Base-by-base conservation (phyloP, 2,888 invertebrate species). In the Tinea pellionella region DNA sequence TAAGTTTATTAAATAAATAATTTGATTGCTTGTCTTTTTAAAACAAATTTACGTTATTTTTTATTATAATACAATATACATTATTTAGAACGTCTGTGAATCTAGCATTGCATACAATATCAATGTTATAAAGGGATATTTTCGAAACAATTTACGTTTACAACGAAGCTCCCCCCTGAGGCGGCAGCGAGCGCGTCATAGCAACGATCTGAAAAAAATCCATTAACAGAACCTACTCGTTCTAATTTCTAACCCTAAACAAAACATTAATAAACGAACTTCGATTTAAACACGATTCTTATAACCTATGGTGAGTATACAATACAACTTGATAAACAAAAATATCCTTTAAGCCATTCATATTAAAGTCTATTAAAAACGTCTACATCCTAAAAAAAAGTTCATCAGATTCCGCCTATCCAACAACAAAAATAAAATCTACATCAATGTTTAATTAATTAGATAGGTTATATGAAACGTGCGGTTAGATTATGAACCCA, bases 171-270 rank as follows among this genome's bases (percentile, higher is more conserved):
- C 73, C 65, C 69, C 68, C 63, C 75, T 41, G 42, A 16, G 19
- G 69, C 41, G 42, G 18, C 43, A 47, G 59, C 41, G 67, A 68
- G 65, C 71, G 42, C 62, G 68, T 71, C 73, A 70, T 76, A 71
- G 67, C 72, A 70, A 70, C 72, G 72, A 83, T 80, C 83, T 84
- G 83, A 79, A 84, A 84, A 76, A 77, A 70, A 37, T 70, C 68
- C 72, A 75, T 72, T 73, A 74, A 78, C 72, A 81, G 73, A 80
- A 69, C 76, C 74, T 76, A 73, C 73, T 69, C 71, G 43, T 19
- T 32, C 57, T 55, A 24, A 53, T 32, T 18, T 32, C 47, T 13
- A 32, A 15, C 53, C 32, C 32, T 47, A 51, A 15, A 15, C 15
- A 19, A 12, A n/a, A 32, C 15, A 15, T 4, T 32, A 15, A 56